Percentiles rank a stretch among this genome's conserved stretches.
These are phyloP conservation scores for Oopsacas minuta DNA, from an alignment of 37 sponge, comb jelly and placozoan genomes.

Conservation along the genomic window DNA sequence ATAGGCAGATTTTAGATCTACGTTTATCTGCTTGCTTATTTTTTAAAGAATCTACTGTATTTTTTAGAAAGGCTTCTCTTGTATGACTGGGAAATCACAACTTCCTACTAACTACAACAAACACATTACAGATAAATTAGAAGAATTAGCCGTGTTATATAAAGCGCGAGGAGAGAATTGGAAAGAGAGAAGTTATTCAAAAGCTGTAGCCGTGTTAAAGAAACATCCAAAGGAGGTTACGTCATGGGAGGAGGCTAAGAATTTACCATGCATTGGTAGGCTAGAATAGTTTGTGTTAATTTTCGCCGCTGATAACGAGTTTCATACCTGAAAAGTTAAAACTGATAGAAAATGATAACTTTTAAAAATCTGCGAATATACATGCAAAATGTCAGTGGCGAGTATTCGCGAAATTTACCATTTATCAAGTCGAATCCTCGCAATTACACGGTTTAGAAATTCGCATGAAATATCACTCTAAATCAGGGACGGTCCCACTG, in stretches of 20 bases:
- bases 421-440: no score
- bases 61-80: neutral
- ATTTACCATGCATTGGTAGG: neutral
- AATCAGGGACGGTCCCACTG: no score
- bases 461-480: no score
- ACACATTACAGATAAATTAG: neutral
- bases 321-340: no score
- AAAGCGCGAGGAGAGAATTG: neutral
- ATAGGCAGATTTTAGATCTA: no score
- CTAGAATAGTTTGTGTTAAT: no score
- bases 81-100: neutral
- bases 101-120: neutral
- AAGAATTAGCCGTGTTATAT: neutral
- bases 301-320: no score
- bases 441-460: no score
- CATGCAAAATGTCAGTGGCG: no score
- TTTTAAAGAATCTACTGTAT: neutral
- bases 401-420: no score
- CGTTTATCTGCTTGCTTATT: neutral
- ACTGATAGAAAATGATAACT: no score
- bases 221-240: neutral
- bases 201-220: neutral
- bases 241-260: neutral
- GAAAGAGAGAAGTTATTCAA: neutral
- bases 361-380: no score